Percentiles rank a stretch among this genome's conserved stretches.
Conservation (phyloP, 2,113 vertebrate species). For the Hylia prasina region DNA sequence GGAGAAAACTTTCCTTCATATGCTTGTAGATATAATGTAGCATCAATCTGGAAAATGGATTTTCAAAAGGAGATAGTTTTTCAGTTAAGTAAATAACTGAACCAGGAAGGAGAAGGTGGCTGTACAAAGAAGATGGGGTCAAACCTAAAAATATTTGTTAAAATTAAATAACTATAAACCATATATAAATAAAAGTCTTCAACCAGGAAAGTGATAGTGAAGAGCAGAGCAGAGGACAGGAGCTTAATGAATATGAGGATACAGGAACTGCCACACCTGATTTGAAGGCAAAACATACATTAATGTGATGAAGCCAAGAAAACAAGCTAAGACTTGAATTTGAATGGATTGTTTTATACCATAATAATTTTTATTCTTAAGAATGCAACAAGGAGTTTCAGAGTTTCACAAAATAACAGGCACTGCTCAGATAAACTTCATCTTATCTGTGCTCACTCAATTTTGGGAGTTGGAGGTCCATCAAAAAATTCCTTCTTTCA, state of each 20-base stretch:
- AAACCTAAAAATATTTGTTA: neutral
- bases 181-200: neutral
- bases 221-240: neutral
- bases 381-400: conserved; percentile 12
- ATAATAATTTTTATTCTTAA: conserved; percentile 18
- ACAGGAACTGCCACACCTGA: neutral
- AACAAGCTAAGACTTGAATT: neutral
- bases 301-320: neutral
- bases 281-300: neutral
- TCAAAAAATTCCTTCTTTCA: neutral
- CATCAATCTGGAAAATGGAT: neutral
- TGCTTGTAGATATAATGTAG: neutral
- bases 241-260: neutral
- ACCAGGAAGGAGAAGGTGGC: neutral
- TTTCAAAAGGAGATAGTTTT: neutral
- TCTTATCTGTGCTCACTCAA: neutral
- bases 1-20: neutral
- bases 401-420: neutral
- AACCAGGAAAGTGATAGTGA: neutral
- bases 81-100: neutral
- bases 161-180: neutral
- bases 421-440: neutral
- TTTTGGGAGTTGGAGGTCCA: neutral
- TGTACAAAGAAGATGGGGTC: neutral
- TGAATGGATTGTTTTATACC: neutral